Evolutionary conservation across 2,888 invertebrate species (phyloP).

Genomic region (Mythimna ferrago): DNA sequence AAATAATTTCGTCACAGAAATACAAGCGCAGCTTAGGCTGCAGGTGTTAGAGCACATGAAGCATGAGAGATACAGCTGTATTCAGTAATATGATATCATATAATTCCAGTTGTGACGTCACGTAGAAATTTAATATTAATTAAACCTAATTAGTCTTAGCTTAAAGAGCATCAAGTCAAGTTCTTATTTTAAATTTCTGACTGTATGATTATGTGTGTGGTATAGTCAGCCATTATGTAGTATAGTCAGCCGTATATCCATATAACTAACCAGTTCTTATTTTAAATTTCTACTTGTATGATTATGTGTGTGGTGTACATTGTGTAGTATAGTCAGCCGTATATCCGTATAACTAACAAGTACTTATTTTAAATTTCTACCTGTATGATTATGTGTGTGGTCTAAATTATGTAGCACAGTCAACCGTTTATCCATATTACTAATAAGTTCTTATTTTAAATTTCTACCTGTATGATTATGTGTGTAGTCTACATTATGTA

Average conservation of each 20-base stretch:
- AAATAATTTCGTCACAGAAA: too few relatives aligned
- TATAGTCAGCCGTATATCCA: neutral
- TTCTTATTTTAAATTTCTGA: too few relatives aligned
- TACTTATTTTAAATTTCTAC: constrained; percentile 1
- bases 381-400: neutral
- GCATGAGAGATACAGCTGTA: too few relatives aligned
- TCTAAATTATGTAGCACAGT: neutral
- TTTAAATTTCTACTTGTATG: too few relatives aligned
- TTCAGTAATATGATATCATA: too few relatives aligned
- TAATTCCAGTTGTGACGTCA: too few relatives aligned
- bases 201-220: neutral
- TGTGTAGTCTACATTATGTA: too few relatives aligned
- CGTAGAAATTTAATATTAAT: constrained; percentile 28
- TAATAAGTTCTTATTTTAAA: neutral
- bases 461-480: too few relatives aligned
- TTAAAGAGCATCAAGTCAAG: constrained; percentile 26
- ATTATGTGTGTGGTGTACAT: neutral
- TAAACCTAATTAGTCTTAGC: constrained; percentile 38
- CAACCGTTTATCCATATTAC: neutral
- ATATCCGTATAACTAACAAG: neutral
- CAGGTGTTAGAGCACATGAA: too few relatives aligned
- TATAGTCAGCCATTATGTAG: neutral
- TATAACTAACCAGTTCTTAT: neutral
- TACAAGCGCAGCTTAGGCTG: too few relatives aligned
- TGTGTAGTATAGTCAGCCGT: neutral